These are phyloP conservation scores for Stramonita haemastoma DNA, from an alignment of 2,888 invertebrate species.

Conservation along the genomic window DNA sequence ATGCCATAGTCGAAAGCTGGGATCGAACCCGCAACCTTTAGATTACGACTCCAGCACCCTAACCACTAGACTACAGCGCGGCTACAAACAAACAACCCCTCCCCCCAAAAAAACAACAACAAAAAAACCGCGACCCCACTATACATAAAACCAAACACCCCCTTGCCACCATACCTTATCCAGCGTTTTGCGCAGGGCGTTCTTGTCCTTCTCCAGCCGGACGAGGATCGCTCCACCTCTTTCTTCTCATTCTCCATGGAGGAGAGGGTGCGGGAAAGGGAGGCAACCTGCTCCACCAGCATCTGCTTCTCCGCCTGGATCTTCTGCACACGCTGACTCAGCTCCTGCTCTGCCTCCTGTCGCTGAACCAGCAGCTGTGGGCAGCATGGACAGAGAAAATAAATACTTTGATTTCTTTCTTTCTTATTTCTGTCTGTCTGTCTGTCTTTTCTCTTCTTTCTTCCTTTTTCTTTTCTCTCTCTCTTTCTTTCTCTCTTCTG, in stretches of 20 bases:
- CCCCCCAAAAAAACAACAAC: neutral
- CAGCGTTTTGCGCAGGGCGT: constrained; percentile 77
- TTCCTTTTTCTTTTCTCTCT: no score
- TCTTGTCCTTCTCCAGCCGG: constrained; percentile 79
- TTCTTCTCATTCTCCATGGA: constrained; percentile 88
- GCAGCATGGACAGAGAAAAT: neutral
- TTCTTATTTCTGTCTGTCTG: no score
- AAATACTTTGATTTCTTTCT: no score
- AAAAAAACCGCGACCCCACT: neutral
- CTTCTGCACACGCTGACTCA: constrained; percentile 86
- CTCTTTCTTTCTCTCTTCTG: no score
- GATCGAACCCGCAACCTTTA: no score
- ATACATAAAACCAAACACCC: neutral
- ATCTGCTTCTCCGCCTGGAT: constrained; percentile 90
- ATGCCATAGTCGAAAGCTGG: no score
- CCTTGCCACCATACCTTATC: constrained; percentile 73
- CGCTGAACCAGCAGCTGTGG: constrained; percentile 74
- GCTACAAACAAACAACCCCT: no score
- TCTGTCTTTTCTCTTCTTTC: no score
- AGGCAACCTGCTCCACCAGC: constrained; percentile 84
- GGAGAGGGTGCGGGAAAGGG: constrained; percentile 75
- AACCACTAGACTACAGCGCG: no score
- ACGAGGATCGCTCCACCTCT: constrained; percentile 82
- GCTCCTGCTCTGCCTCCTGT: constrained; percentile 85
- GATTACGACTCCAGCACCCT: no score